Conservation (phyloP, 2,888 invertebrate genomes). For the Drosophila sordidula region DNA sequence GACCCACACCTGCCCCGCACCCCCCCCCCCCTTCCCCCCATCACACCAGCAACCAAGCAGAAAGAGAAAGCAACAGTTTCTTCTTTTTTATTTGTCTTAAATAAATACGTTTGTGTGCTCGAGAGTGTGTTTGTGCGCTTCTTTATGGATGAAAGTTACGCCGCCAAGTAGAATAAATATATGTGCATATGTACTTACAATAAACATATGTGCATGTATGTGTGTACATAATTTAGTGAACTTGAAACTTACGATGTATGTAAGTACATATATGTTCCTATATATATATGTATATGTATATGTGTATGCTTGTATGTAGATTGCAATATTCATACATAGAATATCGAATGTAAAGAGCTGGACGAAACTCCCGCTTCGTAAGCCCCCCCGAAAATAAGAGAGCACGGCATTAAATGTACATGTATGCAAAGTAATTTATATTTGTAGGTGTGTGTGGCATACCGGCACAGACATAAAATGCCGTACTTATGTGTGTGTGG, state of each 20-base stretch:
- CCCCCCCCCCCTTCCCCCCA: background rate
- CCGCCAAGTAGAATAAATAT: slow-evolving; percentile 68
- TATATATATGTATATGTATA: background rate
- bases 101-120: slow-evolving; percentile 69
- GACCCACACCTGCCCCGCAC: too few species aligned
- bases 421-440: slow-evolving; percentile 72
- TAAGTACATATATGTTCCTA: slow-evolving; percentile 17
- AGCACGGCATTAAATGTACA: slow-evolving; percentile 35
- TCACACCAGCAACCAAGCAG: slow-evolving; percentile 19
- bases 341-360: slow-evolving; percentile 66
- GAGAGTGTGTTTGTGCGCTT: slow-evolving; percentile 35
- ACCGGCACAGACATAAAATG: slow-evolving; percentile 58
- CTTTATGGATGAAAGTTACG: slow-evolving; percentile 76
- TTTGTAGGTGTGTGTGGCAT: slow-evolving; percentile 32
- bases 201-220: slow-evolving; percentile 12
- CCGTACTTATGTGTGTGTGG: slow-evolving; percentile 28
- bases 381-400: slow-evolving; percentile 14
- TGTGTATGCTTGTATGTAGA: slow-evolving; percentile 8
- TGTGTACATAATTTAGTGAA: slow-evolving; percentile 77
- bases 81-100: slow-evolving; percentile 71
- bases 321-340: slow-evolving; percentile 38
- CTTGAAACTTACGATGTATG: slow-evolving; percentile 67
- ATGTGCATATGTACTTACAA: slow-evolving; percentile 48
- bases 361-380: slow-evolving; percentile 28
- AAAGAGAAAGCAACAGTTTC: slow-evolving; percentile 72